Evolutionary conservation across 2,888 invertebrate species (phyloP).

Genomic region (Drosophila kanekoi): DNA sequence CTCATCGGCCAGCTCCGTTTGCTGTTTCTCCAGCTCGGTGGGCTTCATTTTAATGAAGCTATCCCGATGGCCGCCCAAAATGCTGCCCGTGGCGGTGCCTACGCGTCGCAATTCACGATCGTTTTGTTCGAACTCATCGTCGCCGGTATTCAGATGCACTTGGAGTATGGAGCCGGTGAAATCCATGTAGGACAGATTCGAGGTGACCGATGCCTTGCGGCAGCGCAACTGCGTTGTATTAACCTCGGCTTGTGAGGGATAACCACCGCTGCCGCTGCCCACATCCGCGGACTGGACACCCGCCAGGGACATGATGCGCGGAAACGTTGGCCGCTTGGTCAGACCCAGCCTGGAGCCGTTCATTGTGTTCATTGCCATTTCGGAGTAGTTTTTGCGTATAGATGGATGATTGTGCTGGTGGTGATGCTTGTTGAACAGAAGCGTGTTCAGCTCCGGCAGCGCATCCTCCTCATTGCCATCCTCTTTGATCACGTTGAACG

Average conservation of each 20-base stretch:
- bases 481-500: slow-evolving; percentile 90
- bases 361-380: slow-evolving; percentile 84
- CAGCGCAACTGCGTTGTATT: slow-evolving; percentile 86
- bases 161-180: slow-evolving; percentile 91
- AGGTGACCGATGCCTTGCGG: slow-evolving; percentile 89
- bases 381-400: slow-evolving; percentile 85
- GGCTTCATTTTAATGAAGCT: slow-evolving; percentile 85
- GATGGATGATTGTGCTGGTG: slow-evolving; percentile 63
- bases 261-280: slow-evolving; percentile 69
- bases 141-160: slow-evolving; percentile 88
- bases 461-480: slow-evolving; percentile 87
- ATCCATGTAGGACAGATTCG: slow-evolving; percentile 90
- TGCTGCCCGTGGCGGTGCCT: slow-evolving; percentile 82
- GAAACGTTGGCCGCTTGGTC: slow-evolving; percentile 84
- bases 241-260: slow-evolving; percentile 86
- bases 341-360: slow-evolving; percentile 81
- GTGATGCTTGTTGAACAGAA: slow-evolving; percentile 82
- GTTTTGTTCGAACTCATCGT: slow-evolving; percentile 84
- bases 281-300: slow-evolving; percentile 81
- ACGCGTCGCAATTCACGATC: slow-evolving; percentile 84
- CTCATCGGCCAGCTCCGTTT: slow-evolving; percentile 49
- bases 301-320: slow-evolving; percentile 84
- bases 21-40: slow-evolving; percentile 79
- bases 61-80: slow-evolving; percentile 80
- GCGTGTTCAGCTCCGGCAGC: slow-evolving; percentile 84